A percentile compares a stretch with the other conserved stretches of the same genome.
Evolutionary conservation across 2,113 vertebrate genomes (phyloP).

Genomic region (Microcebus jonahi): DNA sequence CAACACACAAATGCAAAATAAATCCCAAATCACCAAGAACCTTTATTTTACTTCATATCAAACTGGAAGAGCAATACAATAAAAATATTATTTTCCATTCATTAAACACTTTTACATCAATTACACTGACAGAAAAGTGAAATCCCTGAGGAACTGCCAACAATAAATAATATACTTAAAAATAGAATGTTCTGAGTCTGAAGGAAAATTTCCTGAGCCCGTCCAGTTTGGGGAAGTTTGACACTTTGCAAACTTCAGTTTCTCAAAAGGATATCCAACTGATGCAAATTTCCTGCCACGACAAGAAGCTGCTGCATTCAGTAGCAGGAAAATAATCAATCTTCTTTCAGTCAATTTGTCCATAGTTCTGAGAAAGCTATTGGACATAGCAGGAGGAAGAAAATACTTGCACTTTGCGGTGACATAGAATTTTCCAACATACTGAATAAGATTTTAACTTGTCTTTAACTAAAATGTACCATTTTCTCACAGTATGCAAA

Average conservation of each 20-base stretch:
- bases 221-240: slow-evolving; percentile 66
- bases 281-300: slow-evolving; percentile 55
- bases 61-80: slow-evolving; percentile 55
- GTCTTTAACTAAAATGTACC: not conserved
- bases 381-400: not conserved
- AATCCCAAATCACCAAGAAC: slow-evolving; percentile 51
- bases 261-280: slow-evolving; percentile 70
- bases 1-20: slow-evolving; percentile 13
- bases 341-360: slow-evolving; percentile 7
- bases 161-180: slow-evolving; percentile 74
- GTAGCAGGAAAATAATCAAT: not conserved
- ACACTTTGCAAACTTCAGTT: slow-evolving; percentile 61
- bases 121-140: slow-evolving; percentile 38
- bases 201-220: slow-evolving; percentile 47
- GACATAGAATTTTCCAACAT: not conserved
- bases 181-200: not conserved
- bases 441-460: not conserved
- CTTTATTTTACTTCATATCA: slow-evolving; percentile 69
- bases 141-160: slow-evolving; percentile 61
- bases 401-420: not conserved
- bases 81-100: slow-evolving; percentile 44
- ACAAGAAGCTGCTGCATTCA: not conserved
- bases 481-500: not conserved
- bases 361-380: not conserved
- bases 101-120: slow-evolving; percentile 47